Conservation (phyloP, 2,797 vertebrate species). For the Pipistrellus pygmaeus region DNA sequence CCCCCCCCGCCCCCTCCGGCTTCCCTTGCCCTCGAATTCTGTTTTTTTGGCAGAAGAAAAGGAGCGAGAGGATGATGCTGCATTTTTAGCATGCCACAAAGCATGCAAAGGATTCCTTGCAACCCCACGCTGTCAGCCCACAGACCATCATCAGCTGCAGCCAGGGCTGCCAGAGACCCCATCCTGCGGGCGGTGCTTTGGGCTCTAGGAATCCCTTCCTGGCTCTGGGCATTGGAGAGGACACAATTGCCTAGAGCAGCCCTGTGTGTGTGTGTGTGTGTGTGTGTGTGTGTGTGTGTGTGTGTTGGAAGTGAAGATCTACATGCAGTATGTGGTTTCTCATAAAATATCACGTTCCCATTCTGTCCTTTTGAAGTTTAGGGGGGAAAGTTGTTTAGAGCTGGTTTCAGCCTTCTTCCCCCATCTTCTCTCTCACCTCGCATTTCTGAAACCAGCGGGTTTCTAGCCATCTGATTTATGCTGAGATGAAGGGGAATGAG, state of each 20-base stretch:
- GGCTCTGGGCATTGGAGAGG: neutral
- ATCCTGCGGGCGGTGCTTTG: neutral
- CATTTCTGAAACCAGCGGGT: neutral
- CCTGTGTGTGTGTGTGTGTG: neutral
- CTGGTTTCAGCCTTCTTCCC: neutral
- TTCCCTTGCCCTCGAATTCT: slow-evolving; percentile 59
- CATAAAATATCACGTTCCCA: neutral
- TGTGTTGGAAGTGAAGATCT: neutral
- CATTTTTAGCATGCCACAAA: slow-evolving; percentile 72
- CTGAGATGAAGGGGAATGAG: neutral
- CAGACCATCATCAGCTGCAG: neutral
- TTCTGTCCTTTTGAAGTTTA: slow-evolving; percentile 25
- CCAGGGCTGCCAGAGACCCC: slow-evolving; percentile 33
- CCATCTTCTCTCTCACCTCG: too few relatives aligned
- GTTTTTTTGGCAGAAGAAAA: slow-evolving; percentile 46
- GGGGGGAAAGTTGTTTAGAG: slow-evolving; percentile 38
- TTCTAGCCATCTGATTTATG: neutral
- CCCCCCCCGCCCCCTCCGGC: neutral
- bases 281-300: neutral
- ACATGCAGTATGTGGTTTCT: neutral
- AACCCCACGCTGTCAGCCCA: neutral
- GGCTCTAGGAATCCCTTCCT: neutral
- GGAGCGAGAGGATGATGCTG: slow-evolving; percentile 78
- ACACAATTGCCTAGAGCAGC: slow-evolving; percentile 1
- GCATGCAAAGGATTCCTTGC: slow-evolving; percentile 56